phyloP scores from a whole-genome alignment of 2,797 vertebrate species.

The Coendou prehensilis region DNA sequence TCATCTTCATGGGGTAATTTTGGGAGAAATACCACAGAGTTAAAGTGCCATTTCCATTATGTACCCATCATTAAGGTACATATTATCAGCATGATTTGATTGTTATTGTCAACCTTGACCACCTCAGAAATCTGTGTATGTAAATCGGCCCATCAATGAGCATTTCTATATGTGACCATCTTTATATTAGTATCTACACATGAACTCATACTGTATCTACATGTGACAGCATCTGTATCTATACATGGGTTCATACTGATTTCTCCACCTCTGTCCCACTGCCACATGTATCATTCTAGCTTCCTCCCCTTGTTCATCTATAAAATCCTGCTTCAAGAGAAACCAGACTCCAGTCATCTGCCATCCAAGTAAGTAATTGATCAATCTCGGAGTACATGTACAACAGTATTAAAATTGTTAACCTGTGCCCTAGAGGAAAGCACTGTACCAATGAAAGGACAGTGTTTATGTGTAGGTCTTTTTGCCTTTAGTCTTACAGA shows the following conservation, averaged over 20 bases:
- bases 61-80: neutral
- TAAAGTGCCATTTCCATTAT: neutral
- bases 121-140: neutral
- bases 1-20: neutral
- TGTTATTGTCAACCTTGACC: neutral
- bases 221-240: neutral
- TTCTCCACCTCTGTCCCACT: neutral
- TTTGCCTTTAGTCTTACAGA: neutral
- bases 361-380: neutral
- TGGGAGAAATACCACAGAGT: neutral
- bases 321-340: neutral
- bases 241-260: neutral
- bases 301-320: neutral
- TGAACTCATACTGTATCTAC: neutral
- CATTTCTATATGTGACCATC: neutral
- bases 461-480: neutral
- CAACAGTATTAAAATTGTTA: neutral
- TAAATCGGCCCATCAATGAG: neutral
- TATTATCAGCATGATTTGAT: neutral
- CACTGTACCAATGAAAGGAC: neutral
- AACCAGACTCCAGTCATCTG: neutral
- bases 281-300: neutral
- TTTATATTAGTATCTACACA: neutral
- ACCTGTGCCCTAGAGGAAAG: neutral
- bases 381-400: neutral